phyloP scores from a whole-genome alignment of 2,797 vertebrate genomes.

The Liasis olivaceus region DNA sequence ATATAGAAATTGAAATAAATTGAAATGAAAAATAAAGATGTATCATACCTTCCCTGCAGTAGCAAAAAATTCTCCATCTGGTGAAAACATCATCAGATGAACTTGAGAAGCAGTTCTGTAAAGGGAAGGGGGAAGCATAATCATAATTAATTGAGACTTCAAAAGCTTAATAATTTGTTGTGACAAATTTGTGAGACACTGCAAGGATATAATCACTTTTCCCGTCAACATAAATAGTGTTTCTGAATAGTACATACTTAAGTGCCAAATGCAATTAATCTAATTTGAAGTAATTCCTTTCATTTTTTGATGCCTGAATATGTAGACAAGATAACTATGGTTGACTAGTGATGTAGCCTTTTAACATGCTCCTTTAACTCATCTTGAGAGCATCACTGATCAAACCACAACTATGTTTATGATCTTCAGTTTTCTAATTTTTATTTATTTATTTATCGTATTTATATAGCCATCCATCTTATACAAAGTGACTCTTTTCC shows the following conservation, averaged over 20 bases:
- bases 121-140: slow-evolving; percentile 38
- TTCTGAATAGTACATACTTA: background rate
- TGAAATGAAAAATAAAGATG: background rate
- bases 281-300: background rate
- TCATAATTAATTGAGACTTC: background rate
- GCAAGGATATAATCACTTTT: background rate
- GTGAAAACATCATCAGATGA: slow-evolving; percentile 93
- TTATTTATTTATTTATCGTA: too few species aligned
- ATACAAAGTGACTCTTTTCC: too few species aligned
- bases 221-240: background rate
- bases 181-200: background rate
- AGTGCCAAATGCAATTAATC: background rate
- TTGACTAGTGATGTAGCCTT: background rate
- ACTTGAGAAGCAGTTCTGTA: slow-evolving; percentile 91
- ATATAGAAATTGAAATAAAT: background rate
- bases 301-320: background rate
- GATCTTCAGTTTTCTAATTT: too few species aligned
- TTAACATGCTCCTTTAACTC: background rate
- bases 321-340: background rate
- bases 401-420: background rate
- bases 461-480: too few species aligned
- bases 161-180: background rate
- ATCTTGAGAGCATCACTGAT: background rate
- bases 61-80: slow-evolving; percentile 97
- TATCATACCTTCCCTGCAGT: slow-evolving; percentile 89